phyloP scores from a whole-genome alignment of 2,888 invertebrate genomes.

The Arctia plantaginis region DNA sequence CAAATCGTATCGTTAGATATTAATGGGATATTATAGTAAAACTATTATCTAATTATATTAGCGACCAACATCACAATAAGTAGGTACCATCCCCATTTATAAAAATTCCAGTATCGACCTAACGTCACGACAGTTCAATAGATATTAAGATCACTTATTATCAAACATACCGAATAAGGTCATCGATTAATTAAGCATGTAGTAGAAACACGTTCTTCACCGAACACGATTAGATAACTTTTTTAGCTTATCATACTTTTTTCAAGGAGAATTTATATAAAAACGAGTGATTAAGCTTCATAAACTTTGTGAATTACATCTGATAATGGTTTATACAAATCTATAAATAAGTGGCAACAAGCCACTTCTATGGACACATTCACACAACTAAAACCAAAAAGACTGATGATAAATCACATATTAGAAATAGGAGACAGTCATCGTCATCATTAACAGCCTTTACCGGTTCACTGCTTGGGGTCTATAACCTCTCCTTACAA shows the following conservation, averaged over 20 bases:
- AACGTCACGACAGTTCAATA: conserved; percentile 42
- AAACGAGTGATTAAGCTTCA: neutral
- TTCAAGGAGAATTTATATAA: conserved; percentile 8
- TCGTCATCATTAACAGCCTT: too few species aligned
- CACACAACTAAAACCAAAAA: neutral
- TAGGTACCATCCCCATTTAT: conserved; percentile 22
- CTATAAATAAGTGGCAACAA: neutral
- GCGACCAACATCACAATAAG: neutral
- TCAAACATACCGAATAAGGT: conserved; percentile 49
- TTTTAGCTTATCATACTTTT: conserved; percentile 7
- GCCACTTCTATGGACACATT: neutral
- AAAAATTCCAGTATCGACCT: conserved; percentile 39
- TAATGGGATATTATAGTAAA: neutral
- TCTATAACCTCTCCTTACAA: too few species aligned
- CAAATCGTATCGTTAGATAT: neutral
- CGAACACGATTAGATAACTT: conserved; percentile 1
- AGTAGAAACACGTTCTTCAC: conserved; percentile 27
- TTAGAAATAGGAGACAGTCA: neutral
- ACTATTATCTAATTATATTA: neutral
- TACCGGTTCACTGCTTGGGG: too few species aligned
- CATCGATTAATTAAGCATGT: conserved; percentile 43
- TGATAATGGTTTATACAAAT: neutral
- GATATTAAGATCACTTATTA: conserved; percentile 44
- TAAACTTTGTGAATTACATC: neutral
- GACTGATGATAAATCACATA: neutral